These are phyloP conservation scores for Smittia aterrima DNA, from an alignment of 2,888 invertebrate species.

Conservation along the genomic window DNA sequence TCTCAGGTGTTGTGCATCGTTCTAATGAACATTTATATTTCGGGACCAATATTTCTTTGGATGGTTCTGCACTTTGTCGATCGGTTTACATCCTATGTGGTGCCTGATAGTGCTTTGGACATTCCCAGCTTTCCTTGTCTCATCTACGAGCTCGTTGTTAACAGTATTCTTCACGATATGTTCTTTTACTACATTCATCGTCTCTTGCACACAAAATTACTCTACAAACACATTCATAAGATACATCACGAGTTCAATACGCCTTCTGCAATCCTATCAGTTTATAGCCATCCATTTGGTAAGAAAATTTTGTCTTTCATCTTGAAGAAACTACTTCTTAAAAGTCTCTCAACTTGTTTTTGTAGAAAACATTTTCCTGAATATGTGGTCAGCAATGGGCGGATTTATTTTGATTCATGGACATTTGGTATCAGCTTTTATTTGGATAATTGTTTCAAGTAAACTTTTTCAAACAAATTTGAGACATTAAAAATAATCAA, in stretches of 20 bases:
- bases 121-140: neutral
- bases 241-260: slow-evolving; percentile 14
- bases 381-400: slow-evolving; percentile 12
- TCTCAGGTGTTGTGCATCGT: too few species aligned
- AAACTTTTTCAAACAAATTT: neutral
- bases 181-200: neutral
- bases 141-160: neutral
- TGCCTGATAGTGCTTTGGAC: neutral
- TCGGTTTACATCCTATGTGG: neutral
- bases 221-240: neutral
- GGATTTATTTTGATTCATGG: slow-evolving; percentile 12
- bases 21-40: too few species aligned
- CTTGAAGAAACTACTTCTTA: too few species aligned
- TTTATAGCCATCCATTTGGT: slow-evolving; percentile 29
- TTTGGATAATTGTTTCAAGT: neutral
- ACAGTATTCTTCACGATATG: neutral
- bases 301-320: too few species aligned
- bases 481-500: too few species aligned
- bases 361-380: slow-evolving; percentile 39
- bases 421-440: neutral
- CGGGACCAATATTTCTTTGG: neutral
- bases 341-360: too few species aligned
- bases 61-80: neutral
- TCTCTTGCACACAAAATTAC: neutral
- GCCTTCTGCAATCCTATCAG: neutral